Evolutionary conservation across 2,113 vertebrate genomes (phyloP).

Genomic region (Tupaia tana): DNA sequence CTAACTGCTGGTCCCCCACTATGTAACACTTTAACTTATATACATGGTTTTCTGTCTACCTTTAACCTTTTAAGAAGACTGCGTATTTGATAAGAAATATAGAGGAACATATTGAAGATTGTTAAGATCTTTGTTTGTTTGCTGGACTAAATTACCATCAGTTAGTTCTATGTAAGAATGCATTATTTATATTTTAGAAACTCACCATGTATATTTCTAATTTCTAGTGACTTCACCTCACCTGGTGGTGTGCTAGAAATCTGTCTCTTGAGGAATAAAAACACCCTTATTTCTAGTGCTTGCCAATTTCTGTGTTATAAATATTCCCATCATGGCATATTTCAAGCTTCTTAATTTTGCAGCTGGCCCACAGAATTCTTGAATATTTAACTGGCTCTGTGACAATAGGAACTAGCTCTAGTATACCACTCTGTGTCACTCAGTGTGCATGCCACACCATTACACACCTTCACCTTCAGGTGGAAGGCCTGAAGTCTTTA

Average conservation of each 20-base stretch:
- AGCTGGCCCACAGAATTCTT: not conserved
- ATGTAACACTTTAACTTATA: not conserved
- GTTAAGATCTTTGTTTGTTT: not conserved
- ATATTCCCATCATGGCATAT: not conserved
- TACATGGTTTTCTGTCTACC: not conserved
- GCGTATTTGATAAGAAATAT: slow-evolving; percentile 38
- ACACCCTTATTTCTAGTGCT: not conserved
- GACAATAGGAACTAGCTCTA: not conserved
- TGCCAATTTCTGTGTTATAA: slow-evolving; percentile 34
- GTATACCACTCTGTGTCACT: not conserved
- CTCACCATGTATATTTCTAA: not conserved
- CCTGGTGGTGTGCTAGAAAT: not conserved
- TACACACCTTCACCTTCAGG: not conserved
- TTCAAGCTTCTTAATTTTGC: slow-evolving; percentile 3
- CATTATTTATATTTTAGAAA: slow-evolving; percentile 17
- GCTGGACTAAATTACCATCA: slow-evolving; percentile 1
- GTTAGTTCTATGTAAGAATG: not conserved
- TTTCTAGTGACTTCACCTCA: not conserved
- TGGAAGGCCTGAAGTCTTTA: not conserved
- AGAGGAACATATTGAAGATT: not conserved
- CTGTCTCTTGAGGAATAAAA: not conserved
- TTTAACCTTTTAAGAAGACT: not conserved
- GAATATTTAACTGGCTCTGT: slow-evolving; percentile 22
- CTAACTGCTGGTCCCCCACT: not conserved
- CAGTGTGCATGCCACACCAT: not conserved